These are phyloP conservation scores for Scomber scombrus DNA, from an alignment of 2,113 vertebrate species.

Conservation along the genomic window DNA sequence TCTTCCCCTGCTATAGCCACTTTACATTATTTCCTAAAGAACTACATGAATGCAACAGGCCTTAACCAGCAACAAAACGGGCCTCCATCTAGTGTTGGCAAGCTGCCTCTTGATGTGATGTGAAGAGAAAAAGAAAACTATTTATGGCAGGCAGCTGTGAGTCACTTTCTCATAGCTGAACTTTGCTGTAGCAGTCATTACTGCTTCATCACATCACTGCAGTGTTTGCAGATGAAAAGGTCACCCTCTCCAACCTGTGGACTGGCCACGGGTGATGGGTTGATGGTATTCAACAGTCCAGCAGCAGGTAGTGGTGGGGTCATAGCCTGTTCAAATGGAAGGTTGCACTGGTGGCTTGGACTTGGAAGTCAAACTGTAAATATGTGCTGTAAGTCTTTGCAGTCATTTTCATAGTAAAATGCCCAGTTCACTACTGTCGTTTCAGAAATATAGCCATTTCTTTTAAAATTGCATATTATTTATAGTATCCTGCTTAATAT, in stretches of 20 bases:
- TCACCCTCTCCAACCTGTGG: background rate
- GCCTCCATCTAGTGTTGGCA: constrained; percentile 45
- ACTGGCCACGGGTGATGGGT: background rate
- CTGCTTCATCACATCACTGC: constrained; percentile 29
- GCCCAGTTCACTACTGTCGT: background rate
- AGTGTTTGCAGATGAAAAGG: constrained; percentile 22
- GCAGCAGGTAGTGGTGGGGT: background rate
- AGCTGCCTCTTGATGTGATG: constrained; percentile 23
- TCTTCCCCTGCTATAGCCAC: background rate
- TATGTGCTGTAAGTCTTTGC: background rate
- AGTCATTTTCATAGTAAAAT: background rate
- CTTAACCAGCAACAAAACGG: constrained; percentile 50
- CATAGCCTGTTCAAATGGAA: background rate
- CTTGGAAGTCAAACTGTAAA: background rate
- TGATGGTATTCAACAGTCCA: background rate
- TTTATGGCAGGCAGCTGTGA: constrained; percentile 34
- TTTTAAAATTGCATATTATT: background rate
- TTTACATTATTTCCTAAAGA: constrained; percentile 11
- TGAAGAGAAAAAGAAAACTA: constrained; percentile 24
- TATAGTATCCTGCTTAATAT: background rate
- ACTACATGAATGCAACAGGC: constrained; percentile 37
- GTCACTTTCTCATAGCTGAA: constrained; percentile 1
- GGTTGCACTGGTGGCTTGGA: background rate
- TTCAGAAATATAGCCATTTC: background rate
- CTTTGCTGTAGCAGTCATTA: constrained; percentile 27